These are phyloP conservation scores for Prionace glauca DNA, from an alignment of 2,797 vertebrate genomes.

Conservation along the genomic window DNA sequence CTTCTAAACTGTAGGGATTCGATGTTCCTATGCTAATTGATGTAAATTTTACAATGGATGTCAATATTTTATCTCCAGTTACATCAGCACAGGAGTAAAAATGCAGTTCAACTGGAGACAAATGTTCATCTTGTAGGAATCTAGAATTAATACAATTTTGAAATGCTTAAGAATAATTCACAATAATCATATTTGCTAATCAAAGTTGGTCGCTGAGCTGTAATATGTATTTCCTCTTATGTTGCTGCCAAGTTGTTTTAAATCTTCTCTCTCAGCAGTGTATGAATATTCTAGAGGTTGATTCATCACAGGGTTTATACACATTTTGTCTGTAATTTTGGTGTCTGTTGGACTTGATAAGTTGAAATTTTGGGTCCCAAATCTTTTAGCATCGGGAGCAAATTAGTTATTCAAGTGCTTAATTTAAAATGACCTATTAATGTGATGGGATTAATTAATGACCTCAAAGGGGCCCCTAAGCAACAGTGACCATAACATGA, in stretches of 20 bases:
- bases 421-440: constrained; percentile 40
- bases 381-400: background rate
- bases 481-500: too few relatives aligned
- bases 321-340: background rate
- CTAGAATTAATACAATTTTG: background rate
- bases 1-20: too few relatives aligned
- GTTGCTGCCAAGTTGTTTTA: background rate
- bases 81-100: background rate
- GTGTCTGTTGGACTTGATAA: background rate
- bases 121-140: too few relatives aligned
- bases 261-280: background rate
- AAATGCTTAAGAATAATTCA: background rate
- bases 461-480: too few relatives aligned
- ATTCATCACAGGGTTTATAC: background rate
- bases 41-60: background rate
- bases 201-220: background rate
- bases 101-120: background rate
- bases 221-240: background rate
- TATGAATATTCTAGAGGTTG: background rate
- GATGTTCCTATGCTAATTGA: background rate
- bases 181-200: background rate
- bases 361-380: background rate
- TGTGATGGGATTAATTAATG: too few relatives aligned
- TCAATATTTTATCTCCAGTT: background rate
- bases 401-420: background rate